Evolutionary conservation across 2,888 invertebrate species (phyloP).

Genomic region (Flexamia atlantica): DNA sequence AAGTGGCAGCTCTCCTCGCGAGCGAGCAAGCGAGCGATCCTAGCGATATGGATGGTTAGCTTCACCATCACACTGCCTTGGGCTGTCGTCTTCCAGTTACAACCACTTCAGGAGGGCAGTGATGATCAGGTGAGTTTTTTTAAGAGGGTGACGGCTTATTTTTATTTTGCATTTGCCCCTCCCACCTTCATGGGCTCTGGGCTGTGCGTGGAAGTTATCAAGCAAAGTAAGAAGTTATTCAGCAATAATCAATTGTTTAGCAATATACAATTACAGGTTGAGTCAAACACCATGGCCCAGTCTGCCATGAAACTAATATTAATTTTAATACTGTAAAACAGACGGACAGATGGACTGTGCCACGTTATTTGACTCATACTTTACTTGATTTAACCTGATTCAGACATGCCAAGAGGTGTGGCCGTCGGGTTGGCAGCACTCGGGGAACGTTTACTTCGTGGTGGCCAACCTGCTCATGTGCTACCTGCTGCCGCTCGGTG

Average conservation of each 20-base stretch:
- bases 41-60: slow-evolving; percentile 76
- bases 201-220: no score
- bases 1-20: slow-evolving; percentile 73
- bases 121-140: slow-evolving; percentile 71
- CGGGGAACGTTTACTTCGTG: slow-evolving; percentile 76
- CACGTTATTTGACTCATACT: no score
- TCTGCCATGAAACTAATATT: no score
- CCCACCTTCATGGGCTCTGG: no score
- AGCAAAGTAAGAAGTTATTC: no score
- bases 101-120: slow-evolving; percentile 73
- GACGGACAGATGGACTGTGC: no score
- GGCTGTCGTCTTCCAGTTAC: slow-evolving; percentile 76
- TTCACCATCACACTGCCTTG: slow-evolving; percentile 76
- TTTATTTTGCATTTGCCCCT: no score
- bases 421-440: slow-evolving; percentile 74
- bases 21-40: slow-evolving; percentile 72
- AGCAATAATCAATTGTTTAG: no score
- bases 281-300: no score
- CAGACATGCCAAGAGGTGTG: slow-evolving; percentile 75
- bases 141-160: no score
- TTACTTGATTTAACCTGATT: slow-evolving; percentile 34
- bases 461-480: slow-evolving; percentile 77
- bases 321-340: no score
- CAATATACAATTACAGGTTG: no score
- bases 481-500: slow-evolving; percentile 76